Percentiles rank a stretch among this genome's conserved stretches.
Conservation (phyloP, 2,113 vertebrate species). For the Beaufortia kweichowensis region DNA sequence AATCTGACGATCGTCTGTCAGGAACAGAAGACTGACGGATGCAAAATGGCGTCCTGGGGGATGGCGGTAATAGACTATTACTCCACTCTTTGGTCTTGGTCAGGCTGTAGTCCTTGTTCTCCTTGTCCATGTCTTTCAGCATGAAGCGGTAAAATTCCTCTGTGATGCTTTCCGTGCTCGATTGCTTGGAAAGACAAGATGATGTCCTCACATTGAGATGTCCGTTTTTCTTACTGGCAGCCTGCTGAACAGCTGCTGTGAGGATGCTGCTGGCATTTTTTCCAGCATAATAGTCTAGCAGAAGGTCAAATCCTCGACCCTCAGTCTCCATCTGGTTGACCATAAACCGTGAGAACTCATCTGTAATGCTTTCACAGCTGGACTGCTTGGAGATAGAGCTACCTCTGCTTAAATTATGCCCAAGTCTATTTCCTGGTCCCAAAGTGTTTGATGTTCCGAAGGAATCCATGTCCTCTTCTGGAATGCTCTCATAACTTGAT, state of each 20-base stretch:
- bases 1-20: conserved; percentile 80
- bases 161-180: conserved; percentile 96
- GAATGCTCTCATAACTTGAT: conserved; percentile 95
- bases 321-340: conserved; percentile 98
- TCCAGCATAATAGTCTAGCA: conserved; percentile 95
- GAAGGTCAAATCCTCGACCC: conserved; percentile 90
- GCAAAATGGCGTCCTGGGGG: conserved; percentile 80
- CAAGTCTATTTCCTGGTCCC: conserved; percentile 77
- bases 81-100: conserved; percentile 86
- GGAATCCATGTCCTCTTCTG: conserved; percentile 83
- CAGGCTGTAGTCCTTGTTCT: conserved; percentile 78
- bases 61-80: conserved; percentile 79
- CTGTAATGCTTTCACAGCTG: conserved; percentile 96
- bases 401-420: conserved; percentile 87
- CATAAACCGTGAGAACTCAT: conserved; percentile 98
- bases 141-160: conserved; percentile 97
- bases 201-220: conserved; percentile 83
- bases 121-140: conserved; percentile 89
- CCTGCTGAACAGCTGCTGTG: conserved; percentile 88
- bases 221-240: conserved; percentile 81
- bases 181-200: conserved; percentile 92
- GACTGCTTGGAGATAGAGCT: conserved; percentile 97
- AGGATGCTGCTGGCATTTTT: conserved; percentile 93
- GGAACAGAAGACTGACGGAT: conserved; percentile 91
- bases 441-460: conserved; percentile 74